A percentile compares a stretch with the other conserved stretches of the same genome.
Evolutionary conservation across 2,797 vertebrate species (phyloP).

Genomic region (Avahi laniger): DNA sequence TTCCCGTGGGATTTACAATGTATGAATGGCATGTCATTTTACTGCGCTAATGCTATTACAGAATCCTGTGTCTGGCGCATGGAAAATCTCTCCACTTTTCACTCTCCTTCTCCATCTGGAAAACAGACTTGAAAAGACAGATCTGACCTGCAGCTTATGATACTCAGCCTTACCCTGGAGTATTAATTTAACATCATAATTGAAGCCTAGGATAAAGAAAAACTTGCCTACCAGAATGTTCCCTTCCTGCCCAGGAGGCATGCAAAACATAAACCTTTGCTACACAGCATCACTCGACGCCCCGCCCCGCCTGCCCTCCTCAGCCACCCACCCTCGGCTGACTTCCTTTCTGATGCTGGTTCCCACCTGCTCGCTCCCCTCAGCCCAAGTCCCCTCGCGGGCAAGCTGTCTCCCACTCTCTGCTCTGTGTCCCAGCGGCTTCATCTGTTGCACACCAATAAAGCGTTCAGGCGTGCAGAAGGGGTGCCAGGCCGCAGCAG

Average conservation of each 20-base stretch:
- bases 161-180: conserved; percentile 65
- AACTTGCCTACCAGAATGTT: conserved; percentile 7
- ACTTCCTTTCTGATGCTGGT: neutral
- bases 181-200: conserved; percentile 67
- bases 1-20: conserved; percentile 64
- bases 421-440: rapidly evolving
- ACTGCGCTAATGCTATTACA: conserved; percentile 70
- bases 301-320: neutral
- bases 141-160: conserved; percentile 69
- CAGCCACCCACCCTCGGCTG: rapidly evolving
- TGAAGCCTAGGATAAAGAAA: conserved; percentile 63
- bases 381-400: neutral
- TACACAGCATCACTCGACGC: neutral
- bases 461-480: neutral
- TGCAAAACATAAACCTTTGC: conserved; percentile 43
- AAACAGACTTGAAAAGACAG: conserved; percentile 74
- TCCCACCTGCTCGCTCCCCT: neutral
- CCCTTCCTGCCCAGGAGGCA: neutral
- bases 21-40: conserved; percentile 72
- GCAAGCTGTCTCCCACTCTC: rapidly evolving
- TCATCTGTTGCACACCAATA: neutral
- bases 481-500: neutral
- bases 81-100: conserved; percentile 64
- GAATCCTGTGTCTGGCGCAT: conserved; percentile 63
- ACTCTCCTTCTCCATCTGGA: conserved; percentile 67